These are phyloP conservation scores for Panthera uncia DNA, from an alignment of 2,113 vertebrate genomes.

Conservation along the genomic window DNA sequence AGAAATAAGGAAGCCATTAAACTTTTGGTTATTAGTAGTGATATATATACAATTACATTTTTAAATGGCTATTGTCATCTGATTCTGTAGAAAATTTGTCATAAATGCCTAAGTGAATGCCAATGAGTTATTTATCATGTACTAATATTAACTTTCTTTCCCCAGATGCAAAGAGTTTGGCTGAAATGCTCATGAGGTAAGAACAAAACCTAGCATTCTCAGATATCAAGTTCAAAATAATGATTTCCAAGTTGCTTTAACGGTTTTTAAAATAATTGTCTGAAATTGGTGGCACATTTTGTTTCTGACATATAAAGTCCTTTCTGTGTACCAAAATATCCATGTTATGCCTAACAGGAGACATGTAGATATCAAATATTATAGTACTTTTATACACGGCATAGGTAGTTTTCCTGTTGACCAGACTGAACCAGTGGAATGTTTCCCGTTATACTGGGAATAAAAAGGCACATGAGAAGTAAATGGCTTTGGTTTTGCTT, in stretches of 20 bases:
- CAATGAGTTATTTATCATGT: neutral
- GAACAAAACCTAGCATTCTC: conserved; percentile 42
- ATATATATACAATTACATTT: neutral
- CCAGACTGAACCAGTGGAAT: neutral
- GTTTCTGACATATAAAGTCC: neutral
- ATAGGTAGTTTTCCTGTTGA: neutral
- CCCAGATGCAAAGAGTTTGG: conserved; percentile 99
- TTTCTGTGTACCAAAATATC: neutral
- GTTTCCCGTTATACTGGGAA: neutral
- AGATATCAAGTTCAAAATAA: neutral
- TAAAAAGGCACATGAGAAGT: too few relatives aligned
- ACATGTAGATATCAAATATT: neutral
- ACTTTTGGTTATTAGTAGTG: neutral
- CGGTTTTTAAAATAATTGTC: neutral
- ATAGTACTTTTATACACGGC: neutral
- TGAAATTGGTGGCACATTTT: neutral
- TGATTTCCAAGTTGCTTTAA: neutral
- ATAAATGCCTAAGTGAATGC: neutral
- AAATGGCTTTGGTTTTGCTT: neutral
- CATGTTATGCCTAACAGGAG: neutral
- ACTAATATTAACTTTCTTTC: conserved; percentile 84
- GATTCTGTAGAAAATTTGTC: neutral
- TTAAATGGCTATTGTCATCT: neutral
- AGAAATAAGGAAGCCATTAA: neutral
- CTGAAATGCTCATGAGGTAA: conserved; percentile 99